A percentile compares a stretch with the other conserved stretches of the same genome.
Evolutionary conservation across 2,888 invertebrate genomes (phyloP).

Genomic region (Calameuta idolon): DNA sequence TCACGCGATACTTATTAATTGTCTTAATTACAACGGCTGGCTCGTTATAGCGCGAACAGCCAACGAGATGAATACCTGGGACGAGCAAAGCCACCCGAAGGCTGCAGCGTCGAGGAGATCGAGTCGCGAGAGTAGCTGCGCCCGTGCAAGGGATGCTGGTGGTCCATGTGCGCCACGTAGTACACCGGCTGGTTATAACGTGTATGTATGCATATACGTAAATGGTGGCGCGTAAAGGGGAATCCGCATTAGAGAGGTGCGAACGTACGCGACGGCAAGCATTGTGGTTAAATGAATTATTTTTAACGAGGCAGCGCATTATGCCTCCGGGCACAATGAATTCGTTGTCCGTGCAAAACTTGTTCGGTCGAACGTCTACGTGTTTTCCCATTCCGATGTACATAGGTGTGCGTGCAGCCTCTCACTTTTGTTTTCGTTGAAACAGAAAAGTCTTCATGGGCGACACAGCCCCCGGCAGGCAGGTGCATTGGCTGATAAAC

Average conservation of each 20-base stretch:
- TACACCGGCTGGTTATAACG: too few species aligned
- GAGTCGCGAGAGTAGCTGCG: not conserved
- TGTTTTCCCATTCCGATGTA: not conserved
- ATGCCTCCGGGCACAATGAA: slow-evolving; percentile 47
- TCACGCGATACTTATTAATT: slow-evolving; percentile 7
- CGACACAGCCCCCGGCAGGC: not conserved
- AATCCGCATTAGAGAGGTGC: slow-evolving; percentile 27
- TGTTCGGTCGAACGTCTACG: slow-evolving; percentile 35
- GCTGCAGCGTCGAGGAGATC: not conserved
- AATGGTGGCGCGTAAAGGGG: not conserved
- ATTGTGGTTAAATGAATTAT: slow-evolving; percentile 59
- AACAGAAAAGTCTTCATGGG: not conserved
- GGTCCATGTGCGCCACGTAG: not conserved
- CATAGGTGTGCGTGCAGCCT: accelerated
- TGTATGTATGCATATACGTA: too few species aligned
- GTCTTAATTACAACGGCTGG: not conserved
- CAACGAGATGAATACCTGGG: not conserved
- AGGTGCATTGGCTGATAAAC: not conserved
- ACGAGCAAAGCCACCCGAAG: not conserved
- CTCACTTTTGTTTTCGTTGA: not conserved
- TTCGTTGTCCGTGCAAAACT: slow-evolving; percentile 45
- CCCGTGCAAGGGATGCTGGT: not conserved
- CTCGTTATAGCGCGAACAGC: not conserved
- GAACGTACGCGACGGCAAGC: slow-evolving; percentile 12
- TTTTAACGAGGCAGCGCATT: slow-evolving; percentile 60